Evolutionary conservation across 2,797 vertebrate genomes (phyloP).

Genomic region (Acanthiza pusilla): DNA sequence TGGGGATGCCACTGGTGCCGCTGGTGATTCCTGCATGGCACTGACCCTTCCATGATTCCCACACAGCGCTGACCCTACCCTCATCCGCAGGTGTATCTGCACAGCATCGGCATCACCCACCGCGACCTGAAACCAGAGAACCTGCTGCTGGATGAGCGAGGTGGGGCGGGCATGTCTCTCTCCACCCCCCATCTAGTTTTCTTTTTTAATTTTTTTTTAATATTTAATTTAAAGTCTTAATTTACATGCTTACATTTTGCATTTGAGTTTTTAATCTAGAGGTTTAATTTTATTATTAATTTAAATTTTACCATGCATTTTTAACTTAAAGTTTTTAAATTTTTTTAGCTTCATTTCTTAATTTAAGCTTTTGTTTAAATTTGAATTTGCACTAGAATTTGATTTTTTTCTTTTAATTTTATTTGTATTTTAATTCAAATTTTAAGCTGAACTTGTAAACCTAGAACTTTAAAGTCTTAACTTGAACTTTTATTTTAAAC

Average conservation of each 20-base stretch:
- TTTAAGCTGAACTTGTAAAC: background rate
- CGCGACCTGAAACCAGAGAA: constrained; percentile 98
- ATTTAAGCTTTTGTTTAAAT: background rate
- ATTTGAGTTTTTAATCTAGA: background rate
- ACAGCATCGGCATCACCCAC: constrained; percentile 90
- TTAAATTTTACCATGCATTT: background rate
- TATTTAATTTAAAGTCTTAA: background rate
- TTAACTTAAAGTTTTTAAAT: fast-evolving
- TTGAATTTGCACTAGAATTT: background rate
- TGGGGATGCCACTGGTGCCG: fast-evolving
- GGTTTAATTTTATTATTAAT: background rate
- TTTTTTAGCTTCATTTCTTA: background rate
- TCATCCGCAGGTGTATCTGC: constrained; percentile 85
- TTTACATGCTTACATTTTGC: background rate
- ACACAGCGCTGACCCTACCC: fast-evolving
- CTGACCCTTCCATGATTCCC: background rate
- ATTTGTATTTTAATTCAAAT: background rate
- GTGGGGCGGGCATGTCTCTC: constrained; percentile 50
- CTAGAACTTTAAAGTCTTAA: background rate
- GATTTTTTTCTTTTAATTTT: background rate
- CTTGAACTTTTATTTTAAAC: background rate
- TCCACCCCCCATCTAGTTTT: fast-evolving
- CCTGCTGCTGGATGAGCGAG: constrained; percentile 91
- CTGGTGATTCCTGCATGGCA: fast-evolving
- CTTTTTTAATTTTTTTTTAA: too few relatives aligned